These are phyloP conservation scores for Psilanteris sp. DNA, from an alignment of 1,140 invertebrate genomes.

Conservation along the genomic window DNA sequence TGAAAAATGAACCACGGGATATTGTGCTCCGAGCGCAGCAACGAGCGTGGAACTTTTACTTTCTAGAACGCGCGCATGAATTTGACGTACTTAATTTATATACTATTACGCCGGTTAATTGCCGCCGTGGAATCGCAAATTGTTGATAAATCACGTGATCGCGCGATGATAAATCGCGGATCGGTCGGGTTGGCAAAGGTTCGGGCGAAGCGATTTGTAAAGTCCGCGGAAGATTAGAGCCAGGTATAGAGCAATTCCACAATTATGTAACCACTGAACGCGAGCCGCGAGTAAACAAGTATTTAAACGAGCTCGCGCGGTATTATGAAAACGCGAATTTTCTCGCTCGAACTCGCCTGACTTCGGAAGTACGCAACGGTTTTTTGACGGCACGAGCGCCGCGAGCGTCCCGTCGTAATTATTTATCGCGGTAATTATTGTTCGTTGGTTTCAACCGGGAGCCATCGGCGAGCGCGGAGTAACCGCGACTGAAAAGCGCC, in stretches of 20 bases:
- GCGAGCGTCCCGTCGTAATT: no score
- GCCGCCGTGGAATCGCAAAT: conserved; percentile 28
- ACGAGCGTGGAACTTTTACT: conserved; percentile 34
- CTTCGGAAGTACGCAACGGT: no score
- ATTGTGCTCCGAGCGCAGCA: no score
- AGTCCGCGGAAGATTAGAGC: conserved; percentile 20
- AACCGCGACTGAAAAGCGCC: neutral
- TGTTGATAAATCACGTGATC: conserved; percentile 52
- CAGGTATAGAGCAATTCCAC: conserved; percentile 31
- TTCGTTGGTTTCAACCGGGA: conserved; percentile 2
- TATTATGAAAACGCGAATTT: conserved; percentile 21
- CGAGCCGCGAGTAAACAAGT: conserved; percentile 24
- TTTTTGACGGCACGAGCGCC: no score
- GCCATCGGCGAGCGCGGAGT: conserved; percentile 6
- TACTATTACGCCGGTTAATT: conserved; percentile 30
- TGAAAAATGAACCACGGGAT: no score
- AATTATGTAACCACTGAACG: conserved; percentile 29
- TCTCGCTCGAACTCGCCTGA: neutral
- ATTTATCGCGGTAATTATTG: no score
- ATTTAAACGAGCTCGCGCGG: conserved; percentile 36
- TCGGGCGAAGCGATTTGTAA: conserved; percentile 10
- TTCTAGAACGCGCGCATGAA: conserved; percentile 24
- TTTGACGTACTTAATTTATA: conserved; percentile 41
- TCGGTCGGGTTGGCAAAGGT: conserved; percentile 14
- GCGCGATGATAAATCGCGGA: conserved; percentile 49